A percentile compares a stretch with the other conserved stretches of the same genome.
These are phyloP conservation scores for Choreutis nemorana DNA, from an alignment of 2,888 invertebrate species.

Conservation along the genomic window DNA sequence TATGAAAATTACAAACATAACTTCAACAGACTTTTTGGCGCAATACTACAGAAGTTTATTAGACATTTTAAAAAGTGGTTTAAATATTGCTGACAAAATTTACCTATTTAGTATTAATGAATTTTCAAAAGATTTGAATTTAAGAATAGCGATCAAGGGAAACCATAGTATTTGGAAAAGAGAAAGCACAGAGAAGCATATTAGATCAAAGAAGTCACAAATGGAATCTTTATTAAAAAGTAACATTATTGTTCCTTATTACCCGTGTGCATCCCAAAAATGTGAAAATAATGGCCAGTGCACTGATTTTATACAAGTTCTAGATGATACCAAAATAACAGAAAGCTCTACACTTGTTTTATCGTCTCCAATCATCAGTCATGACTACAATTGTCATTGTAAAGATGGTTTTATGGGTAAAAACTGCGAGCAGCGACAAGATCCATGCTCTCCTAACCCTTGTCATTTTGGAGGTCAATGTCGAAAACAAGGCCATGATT, in stretches of 20 bases:
- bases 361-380: slow-evolving; percentile 81
- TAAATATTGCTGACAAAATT: slow-evolving; percentile 70
- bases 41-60: slow-evolving; percentile 78
- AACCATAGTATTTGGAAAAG: slow-evolving; percentile 69
- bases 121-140: slow-evolving; percentile 70
- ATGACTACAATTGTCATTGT: slow-evolving; percentile 83
- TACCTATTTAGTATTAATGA: slow-evolving; percentile 80
- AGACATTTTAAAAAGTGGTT: slow-evolving; percentile 72
- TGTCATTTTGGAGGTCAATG: slow-evolving; percentile 88
- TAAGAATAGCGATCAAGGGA: slow-evolving; percentile 73
- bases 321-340: slow-evolving; percentile 75
- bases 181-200: slow-evolving; percentile 69
- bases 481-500: slow-evolving; percentile 82
- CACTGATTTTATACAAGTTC: slow-evolving; percentile 73
- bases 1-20: slow-evolving; percentile 76
- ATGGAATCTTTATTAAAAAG: slow-evolving; percentile 71
- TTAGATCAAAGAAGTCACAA: slow-evolving; percentile 71
- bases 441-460: slow-evolving; percentile 90
- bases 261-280: slow-evolving; percentile 75
- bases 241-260: slow-evolving; percentile 73
- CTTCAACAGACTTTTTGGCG: slow-evolving; percentile 78
- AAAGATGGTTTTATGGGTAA: slow-evolving; percentile 84
- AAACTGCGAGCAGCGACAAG: slow-evolving; percentile 85
- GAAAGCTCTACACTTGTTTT: slow-evolving; percentile 85
- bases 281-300: slow-evolving; percentile 85